Evolutionary conservation across 2,888 invertebrate genomes (phyloP).

Genomic region (Ophion ventricosus): DNA sequence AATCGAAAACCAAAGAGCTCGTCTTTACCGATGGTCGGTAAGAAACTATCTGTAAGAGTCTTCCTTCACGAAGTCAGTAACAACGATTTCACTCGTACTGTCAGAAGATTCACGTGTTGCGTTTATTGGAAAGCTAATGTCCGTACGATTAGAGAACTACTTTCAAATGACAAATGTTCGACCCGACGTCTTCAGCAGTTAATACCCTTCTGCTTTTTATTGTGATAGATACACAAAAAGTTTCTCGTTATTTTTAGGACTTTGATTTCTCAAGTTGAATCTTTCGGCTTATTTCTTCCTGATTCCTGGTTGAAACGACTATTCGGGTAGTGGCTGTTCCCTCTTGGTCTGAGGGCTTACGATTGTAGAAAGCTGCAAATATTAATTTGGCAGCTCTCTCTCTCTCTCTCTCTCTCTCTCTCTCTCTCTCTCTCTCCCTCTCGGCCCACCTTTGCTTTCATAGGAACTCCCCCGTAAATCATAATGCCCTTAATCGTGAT

Average conservation of each 20-base stretch:
- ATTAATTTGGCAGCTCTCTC: neutral
- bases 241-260: neutral
- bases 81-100: neutral
- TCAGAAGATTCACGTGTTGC: neutral
- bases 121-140: neutral
- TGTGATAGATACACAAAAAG: neutral
- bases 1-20: neutral
- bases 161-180: neutral
- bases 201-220: neutral
- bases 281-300: neutral
- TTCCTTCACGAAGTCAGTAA: neutral
- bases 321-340: neutral
- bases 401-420: neutral
- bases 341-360: neutral
- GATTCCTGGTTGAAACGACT: neutral
- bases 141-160: neutral
- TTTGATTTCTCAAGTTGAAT: neutral
- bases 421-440: neutral
- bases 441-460: neutral
- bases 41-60: neutral
- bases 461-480: neutral
- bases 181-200: neutral
- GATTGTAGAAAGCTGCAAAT: neutral
- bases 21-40: neutral
- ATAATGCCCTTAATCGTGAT: neutral